These are phyloP conservation scores for Sebastes iracundus DNA, from an alignment of 2,797 vertebrate genomes.

Conservation along the genomic window DNA sequence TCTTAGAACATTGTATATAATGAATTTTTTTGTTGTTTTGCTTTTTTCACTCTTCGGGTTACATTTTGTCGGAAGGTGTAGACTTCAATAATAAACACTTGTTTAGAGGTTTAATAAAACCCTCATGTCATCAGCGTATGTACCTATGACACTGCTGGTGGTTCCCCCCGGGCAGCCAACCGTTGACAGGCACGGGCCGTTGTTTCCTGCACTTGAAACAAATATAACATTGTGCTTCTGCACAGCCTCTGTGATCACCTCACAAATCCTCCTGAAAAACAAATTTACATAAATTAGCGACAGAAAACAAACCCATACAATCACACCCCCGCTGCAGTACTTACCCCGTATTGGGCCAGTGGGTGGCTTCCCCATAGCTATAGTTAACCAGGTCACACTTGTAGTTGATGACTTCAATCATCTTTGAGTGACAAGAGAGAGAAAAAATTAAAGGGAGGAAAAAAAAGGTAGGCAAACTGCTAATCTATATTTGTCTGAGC, in stretches of 20 bases:
- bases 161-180: slow-evolving; percentile 98
- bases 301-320: not conserved
- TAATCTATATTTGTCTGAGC: not conserved
- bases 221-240: slow-evolving; percentile 98
- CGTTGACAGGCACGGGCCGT: slow-evolving; percentile 96
- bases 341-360: slow-evolving; percentile 99
- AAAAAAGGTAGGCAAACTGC: not conserved
- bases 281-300: slow-evolving; percentile 4
- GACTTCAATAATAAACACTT: not conserved
- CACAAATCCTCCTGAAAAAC: slow-evolving; percentile 93
- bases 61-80: not conserved
- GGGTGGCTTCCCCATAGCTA: slow-evolving; percentile 98
- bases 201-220: slow-evolving; percentile 98
- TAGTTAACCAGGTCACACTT: slow-evolving; percentile 99
- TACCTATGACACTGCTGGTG: slow-evolving; percentile 95
- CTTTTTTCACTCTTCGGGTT: not conserved
- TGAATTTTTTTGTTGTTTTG: not conserved
- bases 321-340: slow-evolving; percentile 27
- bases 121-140: not conserved
- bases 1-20: not conserved
- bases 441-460: not conserved
- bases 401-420: slow-evolving; percentile 98
- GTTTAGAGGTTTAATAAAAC: not conserved
- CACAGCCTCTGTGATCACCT: slow-evolving; percentile 96
- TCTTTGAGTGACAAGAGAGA: slow-evolving; percentile 78